Conservation (phyloP, 2,888 invertebrate genomes). For the Lamellibrachia satsuma region DNA sequence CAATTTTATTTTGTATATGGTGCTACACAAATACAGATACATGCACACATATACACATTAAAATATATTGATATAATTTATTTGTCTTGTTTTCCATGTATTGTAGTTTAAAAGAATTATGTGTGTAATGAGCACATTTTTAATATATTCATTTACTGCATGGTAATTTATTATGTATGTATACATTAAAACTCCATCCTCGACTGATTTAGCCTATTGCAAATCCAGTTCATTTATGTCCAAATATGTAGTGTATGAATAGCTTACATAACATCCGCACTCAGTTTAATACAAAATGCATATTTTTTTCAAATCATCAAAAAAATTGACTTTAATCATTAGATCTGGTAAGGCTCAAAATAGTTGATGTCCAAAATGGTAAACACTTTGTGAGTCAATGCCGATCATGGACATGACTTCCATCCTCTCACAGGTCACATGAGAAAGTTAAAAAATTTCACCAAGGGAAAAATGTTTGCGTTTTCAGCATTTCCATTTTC, state of each 20-base stretch:
- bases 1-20: neutral
- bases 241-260: neutral
- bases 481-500: no score
- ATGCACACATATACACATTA: neutral
- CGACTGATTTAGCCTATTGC: neutral
- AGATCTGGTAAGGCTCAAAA: no score
- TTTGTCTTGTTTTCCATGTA: slow-evolving; percentile 4
- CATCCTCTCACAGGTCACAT: no score
- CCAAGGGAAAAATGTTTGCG: no score
- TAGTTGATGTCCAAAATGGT: no score
- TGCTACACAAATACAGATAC: slow-evolving; percentile 3
- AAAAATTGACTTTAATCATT: no score
- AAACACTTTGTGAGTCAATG: no score
- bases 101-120: neutral
- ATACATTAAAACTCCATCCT: neutral
- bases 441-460: no score
- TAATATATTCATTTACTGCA: neutral
- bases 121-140: neutral
- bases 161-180: neutral
- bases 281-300: no score
- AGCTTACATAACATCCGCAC: neutral
- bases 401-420: no score
- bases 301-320: no score
- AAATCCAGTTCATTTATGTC: neutral
- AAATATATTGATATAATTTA: neutral